A percentile compares a stretch with the other conserved stretches of the same genome.
phyloP scores from a whole-genome alignment of 2,113 vertebrate species.

The Menura novaehollandiae region DNA sequence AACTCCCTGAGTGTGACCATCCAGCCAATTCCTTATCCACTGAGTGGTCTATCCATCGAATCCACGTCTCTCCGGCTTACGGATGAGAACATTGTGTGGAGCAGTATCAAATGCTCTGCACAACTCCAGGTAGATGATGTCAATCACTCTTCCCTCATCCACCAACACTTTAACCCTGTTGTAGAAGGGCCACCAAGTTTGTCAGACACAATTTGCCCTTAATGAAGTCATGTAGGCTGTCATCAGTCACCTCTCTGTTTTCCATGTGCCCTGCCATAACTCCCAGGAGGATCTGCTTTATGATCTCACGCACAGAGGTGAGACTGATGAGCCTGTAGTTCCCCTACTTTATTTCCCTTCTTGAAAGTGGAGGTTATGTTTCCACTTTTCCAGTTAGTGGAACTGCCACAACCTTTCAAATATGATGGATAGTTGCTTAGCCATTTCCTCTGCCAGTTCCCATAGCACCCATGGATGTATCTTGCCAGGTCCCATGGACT shows the following conservation, averaged over 20 bases:
- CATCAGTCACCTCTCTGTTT: not conserved
- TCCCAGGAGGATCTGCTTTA: not conserved
- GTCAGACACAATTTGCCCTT: not conserved
- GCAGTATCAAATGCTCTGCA: not conserved
- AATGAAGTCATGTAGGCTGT: not conserved
- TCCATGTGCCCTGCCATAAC: not conserved
- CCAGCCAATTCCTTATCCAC: not conserved
- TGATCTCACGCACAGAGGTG: not conserved
- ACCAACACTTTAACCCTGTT: not conserved
- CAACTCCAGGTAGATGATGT: fast-evolving
- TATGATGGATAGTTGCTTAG: not conserved
- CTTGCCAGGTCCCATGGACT: not conserved
- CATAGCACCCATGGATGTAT: not conserved
- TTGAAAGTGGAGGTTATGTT: not conserved
- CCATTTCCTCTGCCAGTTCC: not conserved
- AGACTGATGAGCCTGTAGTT: not conserved
- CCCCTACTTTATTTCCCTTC: not conserved
- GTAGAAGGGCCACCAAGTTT: not conserved
- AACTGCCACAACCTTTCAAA: not conserved
- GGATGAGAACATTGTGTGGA: not conserved
- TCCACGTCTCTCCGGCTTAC: not conserved
- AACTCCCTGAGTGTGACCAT: not conserved
- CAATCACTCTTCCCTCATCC: not conserved
- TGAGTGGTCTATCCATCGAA: no score
- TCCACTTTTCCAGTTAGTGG: not conserved